Base-by-base conservation (phyloP, 2,888 invertebrate species). In the Chymomyza procnemis region DNA sequence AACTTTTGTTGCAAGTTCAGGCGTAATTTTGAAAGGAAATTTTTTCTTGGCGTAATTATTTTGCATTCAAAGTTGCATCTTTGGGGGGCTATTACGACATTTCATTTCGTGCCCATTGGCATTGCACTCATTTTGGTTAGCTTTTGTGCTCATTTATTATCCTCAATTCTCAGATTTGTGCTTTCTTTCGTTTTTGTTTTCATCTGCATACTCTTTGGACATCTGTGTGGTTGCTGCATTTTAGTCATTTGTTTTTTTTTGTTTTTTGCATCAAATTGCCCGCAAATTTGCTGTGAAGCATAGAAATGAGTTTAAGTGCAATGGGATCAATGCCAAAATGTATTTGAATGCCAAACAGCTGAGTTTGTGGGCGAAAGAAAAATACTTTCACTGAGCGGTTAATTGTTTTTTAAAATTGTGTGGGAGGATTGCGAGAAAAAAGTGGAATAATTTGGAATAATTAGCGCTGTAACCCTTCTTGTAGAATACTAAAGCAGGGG, bases 321-420 rank as follows among this genome's bases (percentile, higher is more conserved):
- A 60, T 76, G 78, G 82, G 85, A 87, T 77, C 80, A 88, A 80
- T 88, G 88, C 88, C 89, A 88, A 66, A 41, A 71, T 75, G 69
- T 58, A 68, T 76, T 78, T 56, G 71, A 73, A 73, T 75, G 66
- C 68, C 68, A 71, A 14, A 41, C 61, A 68, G 59, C 56, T 73
- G 41, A 41, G 12, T n/a, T n/a, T n/a, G n/a, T n/a, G 2, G 0
- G 5, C 18, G 18, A 9, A 4, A 16, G 3, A 47, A 2, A 66
- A 52, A 64, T 69, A 86, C 81, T 82, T 82, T 82, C 82, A 87
- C 87, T 87, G 76, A 66, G 34, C 9, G 34, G 12, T 12, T n/a
- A n/a, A n/a, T n/a, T n/a, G 6, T 9, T 41, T 41, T 41, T 1
- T 12, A 41, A 41, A 12, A 54, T 54, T 22, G 3, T 9, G 55